Percentiles rank a stretch among this genome's conserved stretches.
phyloP scores from a whole-genome alignment of 2,888 invertebrate genomes.

The Microplitis deprimator region DNA sequence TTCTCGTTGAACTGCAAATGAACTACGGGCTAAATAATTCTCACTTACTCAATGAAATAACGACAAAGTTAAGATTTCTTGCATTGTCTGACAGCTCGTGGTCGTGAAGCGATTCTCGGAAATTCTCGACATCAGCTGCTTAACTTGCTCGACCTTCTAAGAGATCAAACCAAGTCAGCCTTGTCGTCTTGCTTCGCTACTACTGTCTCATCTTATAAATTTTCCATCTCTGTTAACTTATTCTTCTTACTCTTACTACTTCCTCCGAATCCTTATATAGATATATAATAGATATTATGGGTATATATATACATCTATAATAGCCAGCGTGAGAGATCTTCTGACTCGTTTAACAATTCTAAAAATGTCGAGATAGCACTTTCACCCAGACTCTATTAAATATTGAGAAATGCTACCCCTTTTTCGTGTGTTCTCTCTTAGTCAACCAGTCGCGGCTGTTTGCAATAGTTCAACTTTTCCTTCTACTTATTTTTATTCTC shows the following conservation, averaged over 20 bases:
- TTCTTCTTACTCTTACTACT: conserved; percentile 14
- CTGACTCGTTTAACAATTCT: conserved; percentile 66
- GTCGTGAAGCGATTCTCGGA: conserved; percentile 1
- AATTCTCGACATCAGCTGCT: conserved; percentile 31
- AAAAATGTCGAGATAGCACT: conserved; percentile 70
- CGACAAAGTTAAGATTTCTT: conserved; percentile 37
- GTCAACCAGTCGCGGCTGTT: conserved; percentile 24
- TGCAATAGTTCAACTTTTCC: not conserved
- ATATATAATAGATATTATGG: not conserved
- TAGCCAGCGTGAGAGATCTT: conserved; percentile 1
- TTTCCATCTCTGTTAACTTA: conserved; percentile 24
- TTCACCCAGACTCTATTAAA: conserved; percentile 69
- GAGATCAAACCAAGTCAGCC: conserved; percentile 30
- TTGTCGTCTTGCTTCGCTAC: conserved; percentile 39
- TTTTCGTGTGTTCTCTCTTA: conserved; percentile 38
- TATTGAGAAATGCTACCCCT: conserved; percentile 66
- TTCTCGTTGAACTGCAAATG: not conserved
- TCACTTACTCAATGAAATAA: conserved; percentile 15
- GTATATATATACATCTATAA: not conserved
- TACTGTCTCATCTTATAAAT: conserved; percentile 37
- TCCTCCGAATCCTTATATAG: conserved; percentile 25
- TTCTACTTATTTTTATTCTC: not conserved
- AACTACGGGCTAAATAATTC: not conserved
- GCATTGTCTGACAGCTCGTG: conserved; percentile 31
- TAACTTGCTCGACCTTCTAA: conserved; percentile 23